Conservation (phyloP, 2,113 vertebrate species). For the Phaethon lepturus region DNA sequence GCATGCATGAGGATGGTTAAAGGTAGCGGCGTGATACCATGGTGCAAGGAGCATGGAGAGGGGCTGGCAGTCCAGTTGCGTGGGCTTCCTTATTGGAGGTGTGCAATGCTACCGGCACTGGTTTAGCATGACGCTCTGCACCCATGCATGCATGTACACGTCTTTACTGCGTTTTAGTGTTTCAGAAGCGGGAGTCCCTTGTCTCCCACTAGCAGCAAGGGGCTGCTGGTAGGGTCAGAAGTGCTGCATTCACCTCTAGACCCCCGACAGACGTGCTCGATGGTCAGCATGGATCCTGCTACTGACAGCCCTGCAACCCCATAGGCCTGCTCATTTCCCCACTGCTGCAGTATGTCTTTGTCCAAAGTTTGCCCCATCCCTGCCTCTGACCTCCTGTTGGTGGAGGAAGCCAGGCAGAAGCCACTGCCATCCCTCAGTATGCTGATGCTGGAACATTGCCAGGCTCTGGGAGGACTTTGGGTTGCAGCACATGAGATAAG, state of each 20-base stretch:
- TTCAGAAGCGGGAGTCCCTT: neutral
- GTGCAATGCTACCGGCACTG: neutral
- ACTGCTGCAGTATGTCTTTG: neutral
- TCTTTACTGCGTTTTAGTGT: no score
- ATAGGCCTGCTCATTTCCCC: neutral
- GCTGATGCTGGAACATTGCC: neutral
- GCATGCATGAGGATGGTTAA: neutral
- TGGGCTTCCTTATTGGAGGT: neutral
- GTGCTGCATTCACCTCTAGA: fast-evolving
- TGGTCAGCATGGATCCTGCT: neutral
- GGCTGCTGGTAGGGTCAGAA: neutral
- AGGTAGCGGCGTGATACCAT: neutral
- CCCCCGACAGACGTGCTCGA: no score
- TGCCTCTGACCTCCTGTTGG: neutral
- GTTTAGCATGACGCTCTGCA: neutral
- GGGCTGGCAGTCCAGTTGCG: neutral
- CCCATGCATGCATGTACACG: fast-evolving
- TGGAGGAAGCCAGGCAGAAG: neutral
- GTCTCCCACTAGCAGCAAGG: neutral
- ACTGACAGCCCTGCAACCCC: neutral
- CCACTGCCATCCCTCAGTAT: neutral
- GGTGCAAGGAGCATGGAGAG: neutral
- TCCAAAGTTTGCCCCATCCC: neutral
- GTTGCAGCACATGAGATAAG: neutral
- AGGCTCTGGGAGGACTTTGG: neutral